Base-by-base conservation (phyloP, 37 sponge, comb jelly and placozoan species). In the Aphrocallistes beatrix region DNA sequence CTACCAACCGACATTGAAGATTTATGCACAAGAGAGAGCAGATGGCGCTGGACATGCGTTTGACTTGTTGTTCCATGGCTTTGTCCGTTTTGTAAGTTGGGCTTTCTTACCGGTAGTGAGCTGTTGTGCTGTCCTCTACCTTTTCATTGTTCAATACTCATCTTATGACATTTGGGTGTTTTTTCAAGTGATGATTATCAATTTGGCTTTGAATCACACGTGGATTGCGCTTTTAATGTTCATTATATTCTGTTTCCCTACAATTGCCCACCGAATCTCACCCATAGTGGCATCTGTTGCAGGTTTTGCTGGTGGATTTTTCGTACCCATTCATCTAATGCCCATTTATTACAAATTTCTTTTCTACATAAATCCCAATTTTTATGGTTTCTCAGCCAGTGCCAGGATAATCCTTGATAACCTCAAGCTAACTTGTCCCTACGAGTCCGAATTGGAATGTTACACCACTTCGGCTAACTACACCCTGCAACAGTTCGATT, bases 241-340 rank as follows among this genome's bases (percentile, higher is more conserved):
- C 38, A 37, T 96, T 81, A 87, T 95, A 39, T 82, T 85, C 36
- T 81, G 86, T n/a, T 81, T 88, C 45, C 96, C 96, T 0, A 48
- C 28, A 23, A 69, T 39, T 1, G 86, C 90, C 36, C 50, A 86
- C 38, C 47, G 92, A 0, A 39, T 96, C 6, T 96, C 96, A 0
- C 92, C 96, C 0, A 51, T 91, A 38, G 45, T 93, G 16, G 51
- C 94, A 10, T 83, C 87, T 38, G 88, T 92, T 0, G 88, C 90
- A 37, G 96, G 96, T 17, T 96, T 96, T 86, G 91, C 92, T 38
- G 90, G 94, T 84, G 96, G 96, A 6, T 96, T 96, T 88, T 93
- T 96, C 75, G 83, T 93, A 1, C 94, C 94, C 36, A 47, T 83
- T 13, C 49, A 82, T 0, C 60, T 51, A 1, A 89, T 93, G 84